phyloP scores from a whole-genome alignment of 64 coral and sea anemone species.

The Platygyra sinensis region DNA sequence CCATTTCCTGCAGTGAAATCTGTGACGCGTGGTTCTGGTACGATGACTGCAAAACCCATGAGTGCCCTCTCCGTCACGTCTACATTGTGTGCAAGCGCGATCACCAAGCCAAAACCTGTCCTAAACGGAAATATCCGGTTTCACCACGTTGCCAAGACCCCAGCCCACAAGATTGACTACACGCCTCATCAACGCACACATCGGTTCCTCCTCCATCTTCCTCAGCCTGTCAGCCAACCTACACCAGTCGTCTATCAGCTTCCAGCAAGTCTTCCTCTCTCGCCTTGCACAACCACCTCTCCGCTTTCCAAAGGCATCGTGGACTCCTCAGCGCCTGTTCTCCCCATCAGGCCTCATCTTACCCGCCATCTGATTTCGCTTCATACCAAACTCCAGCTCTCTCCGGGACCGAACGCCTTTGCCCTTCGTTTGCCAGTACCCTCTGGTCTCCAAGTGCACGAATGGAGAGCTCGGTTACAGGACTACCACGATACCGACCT shows the following conservation, averaged over 20 bases:
- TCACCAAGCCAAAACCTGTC: constrained; percentile 27
- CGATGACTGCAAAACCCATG: too few species aligned
- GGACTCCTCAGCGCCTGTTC: background rate
- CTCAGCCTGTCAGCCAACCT: background rate
- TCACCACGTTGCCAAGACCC: background rate
- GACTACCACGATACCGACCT: constrained; percentile 15
- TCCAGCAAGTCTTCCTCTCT: background rate
- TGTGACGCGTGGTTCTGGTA: constrained; percentile 50
- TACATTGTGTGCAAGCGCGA: constrained; percentile 34
- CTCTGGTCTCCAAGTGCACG: constrained; percentile 1
- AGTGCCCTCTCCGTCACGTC: constrained; percentile 24
- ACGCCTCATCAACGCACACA: background rate
- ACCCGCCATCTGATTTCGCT: constrained; percentile 13
- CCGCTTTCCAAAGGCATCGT: background rate
- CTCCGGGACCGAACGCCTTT: background rate
- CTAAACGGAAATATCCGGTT: constrained; percentile 1
- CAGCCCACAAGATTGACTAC: constrained; percentile 27
- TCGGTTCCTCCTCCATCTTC: background rate
- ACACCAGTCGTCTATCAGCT: background rate
- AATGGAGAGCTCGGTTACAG: constrained; percentile 1
- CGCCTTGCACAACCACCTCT: background rate
- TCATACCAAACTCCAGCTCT: background rate
- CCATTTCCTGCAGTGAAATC: constrained; percentile 5
- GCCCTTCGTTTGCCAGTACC: background rate
- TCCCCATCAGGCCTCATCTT: background rate